Evolutionary conservation across 2,797 vertebrate genomes (phyloP).

Genomic region (Pogonophryne albipinna): DNA sequence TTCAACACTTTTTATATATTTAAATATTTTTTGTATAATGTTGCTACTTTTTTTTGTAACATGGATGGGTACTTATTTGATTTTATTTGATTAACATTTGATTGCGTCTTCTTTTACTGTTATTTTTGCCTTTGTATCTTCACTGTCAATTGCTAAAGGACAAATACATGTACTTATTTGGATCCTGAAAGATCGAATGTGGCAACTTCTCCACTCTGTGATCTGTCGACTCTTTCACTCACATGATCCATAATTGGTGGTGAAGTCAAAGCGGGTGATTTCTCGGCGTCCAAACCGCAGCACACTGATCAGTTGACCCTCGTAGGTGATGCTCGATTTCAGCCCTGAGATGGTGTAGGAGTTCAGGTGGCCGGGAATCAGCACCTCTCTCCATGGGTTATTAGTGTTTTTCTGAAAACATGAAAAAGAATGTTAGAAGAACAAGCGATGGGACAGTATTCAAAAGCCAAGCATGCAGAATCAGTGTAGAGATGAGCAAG

Average conservation of each 20-base stretch:
- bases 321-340: conserved; percentile 93
- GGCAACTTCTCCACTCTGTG: background rate
- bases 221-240: conserved; percentile 62
- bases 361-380: conserved; percentile 93
- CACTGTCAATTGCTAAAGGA: too few species aligned
- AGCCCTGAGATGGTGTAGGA: conserved; percentile 96
- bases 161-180: too few species aligned
- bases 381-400: conserved; percentile 90
- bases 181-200: background rate
- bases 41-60: too few species aligned
- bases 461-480: background rate
- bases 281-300: conserved; percentile 90
- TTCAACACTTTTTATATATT: too few species aligned
- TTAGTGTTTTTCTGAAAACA: conserved; percentile 88
- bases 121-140: too few species aligned
- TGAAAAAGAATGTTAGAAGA: background rate
- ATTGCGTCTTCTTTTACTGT: too few species aligned
- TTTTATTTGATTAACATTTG: too few species aligned
- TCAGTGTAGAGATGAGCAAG: background rate
- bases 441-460: background rate
- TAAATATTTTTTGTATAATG: too few species aligned
- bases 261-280: conserved; percentile 96
- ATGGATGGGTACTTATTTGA: too few species aligned
- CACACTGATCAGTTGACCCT: conserved; percentile 96
- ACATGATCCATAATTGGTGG: conserved; percentile 91